Conservation (phyloP, 2,797 vertebrate genomes). For the Hapalemur alaotrensis region DNA sequence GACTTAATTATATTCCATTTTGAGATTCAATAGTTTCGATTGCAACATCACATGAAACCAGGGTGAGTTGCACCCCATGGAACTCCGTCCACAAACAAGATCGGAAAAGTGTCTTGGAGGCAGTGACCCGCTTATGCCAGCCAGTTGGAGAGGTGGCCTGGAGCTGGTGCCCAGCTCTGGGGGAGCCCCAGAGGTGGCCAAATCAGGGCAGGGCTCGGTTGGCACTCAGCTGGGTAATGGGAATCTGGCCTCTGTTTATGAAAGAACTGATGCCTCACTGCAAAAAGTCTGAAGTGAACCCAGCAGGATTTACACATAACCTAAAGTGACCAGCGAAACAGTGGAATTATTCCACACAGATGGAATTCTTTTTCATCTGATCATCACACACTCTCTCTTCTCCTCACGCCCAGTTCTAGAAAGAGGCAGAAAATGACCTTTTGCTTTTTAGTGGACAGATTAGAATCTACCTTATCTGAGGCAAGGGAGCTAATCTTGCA, state of each 20-base stretch:
- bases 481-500: neutral
- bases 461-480: neutral
- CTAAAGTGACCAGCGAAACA: neutral
- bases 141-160: neutral
- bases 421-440: neutral
- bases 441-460: neutral
- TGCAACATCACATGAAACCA: conserved; percentile 84
- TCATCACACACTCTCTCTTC: neutral
- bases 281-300: neutral
- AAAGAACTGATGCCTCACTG: neutral
- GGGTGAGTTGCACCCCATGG: conserved; percentile 62
- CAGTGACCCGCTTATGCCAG: conserved; percentile 62
- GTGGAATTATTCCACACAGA: neutral
- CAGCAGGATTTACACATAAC: neutral
- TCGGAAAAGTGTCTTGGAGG: conserved; percentile 60
- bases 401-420: neutral
- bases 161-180: neutral
- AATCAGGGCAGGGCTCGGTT: neutral
- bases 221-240: neutral
- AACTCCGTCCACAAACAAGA: conserved; percentile 63
- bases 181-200: conserved; percentile 16
- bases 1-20: conserved; percentile 82
- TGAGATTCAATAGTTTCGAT: conserved; percentile 85
- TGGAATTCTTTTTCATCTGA: neutral
- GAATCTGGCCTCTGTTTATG: neutral